Percentiles rank a stretch among this genome's conserved stretches.
phyloP scores from a whole-genome alignment of 2,888 invertebrate species.

The Auanema sp. region DNA sequence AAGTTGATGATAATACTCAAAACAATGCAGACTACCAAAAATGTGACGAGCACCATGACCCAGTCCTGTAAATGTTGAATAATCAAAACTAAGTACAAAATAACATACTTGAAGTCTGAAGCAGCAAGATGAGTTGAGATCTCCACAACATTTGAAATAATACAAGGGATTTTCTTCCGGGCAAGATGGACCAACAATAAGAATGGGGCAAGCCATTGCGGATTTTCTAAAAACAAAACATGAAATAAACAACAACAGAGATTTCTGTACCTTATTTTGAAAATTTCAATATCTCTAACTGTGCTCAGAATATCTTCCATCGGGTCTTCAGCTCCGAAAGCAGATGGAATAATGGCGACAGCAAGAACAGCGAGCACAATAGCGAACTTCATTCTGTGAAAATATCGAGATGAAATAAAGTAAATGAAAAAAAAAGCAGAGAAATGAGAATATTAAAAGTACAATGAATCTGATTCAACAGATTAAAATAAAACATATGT shows the following conservation, averaged over 20 bases:
- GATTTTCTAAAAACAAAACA: slow-evolving; percentile 10
- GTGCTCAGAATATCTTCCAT: slow-evolving; percentile 19
- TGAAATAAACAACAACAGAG: too few relatives aligned
- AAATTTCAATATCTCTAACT: slow-evolving; percentile 25
- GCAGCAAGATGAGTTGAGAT: slow-evolving; percentile 20
- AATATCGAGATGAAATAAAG: slow-evolving; percentile 16
- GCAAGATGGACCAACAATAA: slow-evolving; percentile 20
- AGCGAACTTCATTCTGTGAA: too few relatives aligned
- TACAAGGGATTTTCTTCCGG: slow-evolving; percentile 21
- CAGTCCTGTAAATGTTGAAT: slow-evolving; percentile 22
- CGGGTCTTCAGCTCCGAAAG: slow-evolving; percentile 16
- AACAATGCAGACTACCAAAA: slow-evolving; percentile 26
- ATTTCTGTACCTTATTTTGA: slow-evolving; percentile 19
- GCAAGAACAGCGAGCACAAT: background rate
- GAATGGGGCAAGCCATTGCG: slow-evolving; percentile 19
- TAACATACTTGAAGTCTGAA: slow-evolving; percentile 20
- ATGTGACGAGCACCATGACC: slow-evolving; percentile 23
- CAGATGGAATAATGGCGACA: slow-evolving; percentile 10
- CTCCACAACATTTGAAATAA: slow-evolving; percentile 25
- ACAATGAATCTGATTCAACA: too few relatives aligned
- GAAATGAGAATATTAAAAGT: background rate
- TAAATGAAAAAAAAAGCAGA: background rate
- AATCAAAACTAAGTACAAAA: background rate
- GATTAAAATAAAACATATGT: too few relatives aligned
- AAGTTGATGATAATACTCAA: slow-evolving; percentile 29